Evolutionary conservation across 2,797 vertebrate species (phyloP).

Genomic region (Acanthiza pusilla): DNA sequence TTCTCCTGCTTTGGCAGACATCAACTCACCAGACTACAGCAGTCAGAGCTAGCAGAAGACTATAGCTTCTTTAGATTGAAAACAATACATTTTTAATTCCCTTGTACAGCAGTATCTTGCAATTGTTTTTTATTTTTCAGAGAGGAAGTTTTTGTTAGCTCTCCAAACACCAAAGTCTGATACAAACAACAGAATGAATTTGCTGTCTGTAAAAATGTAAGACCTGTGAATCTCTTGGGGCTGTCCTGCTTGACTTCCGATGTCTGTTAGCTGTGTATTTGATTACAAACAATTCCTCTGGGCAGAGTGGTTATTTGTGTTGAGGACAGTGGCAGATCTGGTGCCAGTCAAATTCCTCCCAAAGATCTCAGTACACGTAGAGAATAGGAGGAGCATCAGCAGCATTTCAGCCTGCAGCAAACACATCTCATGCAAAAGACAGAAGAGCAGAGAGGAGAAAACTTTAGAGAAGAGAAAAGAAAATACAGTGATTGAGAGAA

Average conservation of each 20-base stretch:
- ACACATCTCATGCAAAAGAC: background rate
- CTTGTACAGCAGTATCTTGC: background rate
- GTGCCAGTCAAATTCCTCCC: constrained; percentile 39
- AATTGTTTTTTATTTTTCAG: background rate
- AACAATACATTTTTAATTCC: background rate
- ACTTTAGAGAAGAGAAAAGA: background rate
- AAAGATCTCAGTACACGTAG: background rate
- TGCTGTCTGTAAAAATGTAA: background rate
- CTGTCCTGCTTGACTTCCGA: background rate
- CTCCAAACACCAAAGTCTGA: constrained; percentile 30
- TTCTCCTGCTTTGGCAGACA: background rate
- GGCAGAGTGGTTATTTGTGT: constrained; percentile 19
- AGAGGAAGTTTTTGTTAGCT: constrained; percentile 20
- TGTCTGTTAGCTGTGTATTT: constrained; percentile 3
- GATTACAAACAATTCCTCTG: background rate
- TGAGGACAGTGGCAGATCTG: background rate
- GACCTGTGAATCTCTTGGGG: constrained; percentile 1
- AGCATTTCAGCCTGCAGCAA: constrained; percentile 25
- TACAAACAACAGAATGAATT: constrained; percentile 28
- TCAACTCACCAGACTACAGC: background rate
- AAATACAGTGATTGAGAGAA: background rate
- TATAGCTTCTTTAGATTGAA: background rate
- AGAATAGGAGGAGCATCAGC: constrained; percentile 62
- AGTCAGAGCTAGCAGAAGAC: background rate
- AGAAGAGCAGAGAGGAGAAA: constrained; percentile 2